Percentiles rank a stretch among this genome's conserved stretches.
Conservation (phyloP, 2,888 invertebrate species). For the Heliconius sara region DNA sequence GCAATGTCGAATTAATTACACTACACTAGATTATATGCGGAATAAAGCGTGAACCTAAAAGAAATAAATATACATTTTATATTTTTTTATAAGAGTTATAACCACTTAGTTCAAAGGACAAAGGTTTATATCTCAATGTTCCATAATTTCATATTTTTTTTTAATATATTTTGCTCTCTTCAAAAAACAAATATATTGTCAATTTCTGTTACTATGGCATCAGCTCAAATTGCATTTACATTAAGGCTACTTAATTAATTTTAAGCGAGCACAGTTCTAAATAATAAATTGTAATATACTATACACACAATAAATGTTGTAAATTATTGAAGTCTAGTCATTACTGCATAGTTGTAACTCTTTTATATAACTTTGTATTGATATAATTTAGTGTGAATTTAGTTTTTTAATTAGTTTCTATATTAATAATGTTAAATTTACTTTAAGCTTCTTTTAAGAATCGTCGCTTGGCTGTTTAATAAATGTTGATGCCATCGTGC, state of each 20-base stretch:
- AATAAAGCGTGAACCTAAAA: too few species aligned
- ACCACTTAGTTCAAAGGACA: too few species aligned
- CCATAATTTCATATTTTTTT: background rate
- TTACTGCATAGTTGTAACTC: constrained; percentile 40
- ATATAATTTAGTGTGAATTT: constrained; percentile 4
- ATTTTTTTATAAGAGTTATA: too few species aligned
- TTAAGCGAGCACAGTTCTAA: constrained; percentile 61
- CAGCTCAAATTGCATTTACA: constrained; percentile 44
- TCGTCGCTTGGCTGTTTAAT: background rate
- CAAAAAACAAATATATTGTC: background rate
- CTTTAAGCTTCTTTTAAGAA: background rate
- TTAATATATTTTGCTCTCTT: too few species aligned
- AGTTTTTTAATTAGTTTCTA: background rate
- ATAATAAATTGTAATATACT: constrained; percentile 60
- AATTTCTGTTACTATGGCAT: background rate
- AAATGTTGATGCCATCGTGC: background rate
- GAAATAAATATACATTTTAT: too few species aligned
- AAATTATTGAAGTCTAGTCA: constrained; percentile 57
- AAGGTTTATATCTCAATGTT: background rate
- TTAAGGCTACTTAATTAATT: constrained; percentile 48
- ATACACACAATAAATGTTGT: constrained; percentile 67
- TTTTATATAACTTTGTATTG: constrained; percentile 33
- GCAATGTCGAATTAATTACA: too few species aligned
- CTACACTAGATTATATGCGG: too few species aligned
- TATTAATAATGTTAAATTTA: background rate